phyloP scores from a whole-genome alignment of 2,797 vertebrate species.

The Mycteria americana region DNA sequence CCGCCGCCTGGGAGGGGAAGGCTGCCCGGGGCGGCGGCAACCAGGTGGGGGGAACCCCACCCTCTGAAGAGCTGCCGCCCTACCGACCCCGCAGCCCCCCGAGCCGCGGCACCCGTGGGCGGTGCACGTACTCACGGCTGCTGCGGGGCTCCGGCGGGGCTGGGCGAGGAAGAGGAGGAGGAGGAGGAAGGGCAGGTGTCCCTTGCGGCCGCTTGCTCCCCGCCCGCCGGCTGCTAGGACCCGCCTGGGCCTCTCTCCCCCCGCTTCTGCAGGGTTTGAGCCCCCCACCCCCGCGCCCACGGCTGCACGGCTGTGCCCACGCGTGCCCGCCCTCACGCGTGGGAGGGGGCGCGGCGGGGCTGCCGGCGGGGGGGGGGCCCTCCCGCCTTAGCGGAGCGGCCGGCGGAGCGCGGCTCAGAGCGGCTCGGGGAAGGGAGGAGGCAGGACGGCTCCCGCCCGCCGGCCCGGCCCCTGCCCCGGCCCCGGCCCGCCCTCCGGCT shows the following conservation, averaged over 20 bases:
- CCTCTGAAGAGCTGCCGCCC: background rate
- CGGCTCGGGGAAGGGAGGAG: background rate
- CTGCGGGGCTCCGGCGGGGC: background rate
- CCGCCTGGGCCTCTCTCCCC: no score
- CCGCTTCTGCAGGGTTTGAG: background rate
- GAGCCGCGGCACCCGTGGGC: background rate
- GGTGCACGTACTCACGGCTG: background rate
- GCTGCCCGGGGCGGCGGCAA: background rate
- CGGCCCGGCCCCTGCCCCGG: background rate
- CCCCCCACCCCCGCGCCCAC: background rate
- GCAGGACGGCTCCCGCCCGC: background rate
- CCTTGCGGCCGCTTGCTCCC: background rate
- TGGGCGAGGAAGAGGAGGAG: background rate
- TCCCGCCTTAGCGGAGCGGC: background rate
- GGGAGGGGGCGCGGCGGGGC: background rate
- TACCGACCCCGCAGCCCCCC: background rate
- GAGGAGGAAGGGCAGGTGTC: background rate
- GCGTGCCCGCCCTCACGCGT: background rate
- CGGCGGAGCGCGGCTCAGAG: background rate
- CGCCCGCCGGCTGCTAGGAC: background rate
- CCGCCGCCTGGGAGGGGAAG: background rate
- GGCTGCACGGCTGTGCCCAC: background rate
- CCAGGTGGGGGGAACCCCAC: background rate
- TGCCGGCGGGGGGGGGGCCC: background rate
- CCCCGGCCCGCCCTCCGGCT: background rate